phyloP scores from a whole-genome alignment of 2,113 vertebrate genomes.

The Pogona vitticeps region DNA sequence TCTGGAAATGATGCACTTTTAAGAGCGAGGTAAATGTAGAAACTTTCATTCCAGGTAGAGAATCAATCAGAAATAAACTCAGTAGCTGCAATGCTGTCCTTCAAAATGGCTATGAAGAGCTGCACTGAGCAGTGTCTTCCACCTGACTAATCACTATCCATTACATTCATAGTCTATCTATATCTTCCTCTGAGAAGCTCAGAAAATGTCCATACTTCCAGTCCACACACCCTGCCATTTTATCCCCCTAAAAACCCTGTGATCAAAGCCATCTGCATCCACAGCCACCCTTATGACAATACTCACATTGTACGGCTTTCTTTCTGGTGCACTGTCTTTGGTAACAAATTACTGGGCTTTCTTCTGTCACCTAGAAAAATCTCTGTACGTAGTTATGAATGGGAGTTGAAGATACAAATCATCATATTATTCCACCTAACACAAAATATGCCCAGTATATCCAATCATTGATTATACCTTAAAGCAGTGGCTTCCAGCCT shows the following conservation, averaged over 20 bases:
- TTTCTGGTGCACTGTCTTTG: no score
- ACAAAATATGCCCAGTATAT: not conserved
- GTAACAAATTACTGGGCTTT: no score
- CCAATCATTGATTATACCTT: no score
- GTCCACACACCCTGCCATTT: not conserved
- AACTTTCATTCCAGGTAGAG: constrained; percentile 66
- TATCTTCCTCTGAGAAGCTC: not conserved
- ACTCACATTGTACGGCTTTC: no score
- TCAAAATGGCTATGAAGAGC: not conserved
- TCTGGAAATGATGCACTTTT: constrained; percentile 66
- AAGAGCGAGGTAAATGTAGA: constrained; percentile 69
- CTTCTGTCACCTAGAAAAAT: no score
- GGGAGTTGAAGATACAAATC: no score
- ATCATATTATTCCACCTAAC: not conserved
- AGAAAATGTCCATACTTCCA: not conserved
- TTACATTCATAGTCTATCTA: not conserved
- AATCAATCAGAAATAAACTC: constrained; percentile 14
- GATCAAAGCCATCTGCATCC: not conserved
- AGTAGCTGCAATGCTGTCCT: constrained; percentile 44
- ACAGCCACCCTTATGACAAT: not conserved
- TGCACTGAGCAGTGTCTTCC: not conserved
- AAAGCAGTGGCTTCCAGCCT: no score
- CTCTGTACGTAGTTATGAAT: no score
- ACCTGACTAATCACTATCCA: not conserved
- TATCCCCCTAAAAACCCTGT: not conserved